Evolutionary conservation across 2,888 invertebrate genomes (phyloP).

Genomic region (Capitulum mitella): DNA sequence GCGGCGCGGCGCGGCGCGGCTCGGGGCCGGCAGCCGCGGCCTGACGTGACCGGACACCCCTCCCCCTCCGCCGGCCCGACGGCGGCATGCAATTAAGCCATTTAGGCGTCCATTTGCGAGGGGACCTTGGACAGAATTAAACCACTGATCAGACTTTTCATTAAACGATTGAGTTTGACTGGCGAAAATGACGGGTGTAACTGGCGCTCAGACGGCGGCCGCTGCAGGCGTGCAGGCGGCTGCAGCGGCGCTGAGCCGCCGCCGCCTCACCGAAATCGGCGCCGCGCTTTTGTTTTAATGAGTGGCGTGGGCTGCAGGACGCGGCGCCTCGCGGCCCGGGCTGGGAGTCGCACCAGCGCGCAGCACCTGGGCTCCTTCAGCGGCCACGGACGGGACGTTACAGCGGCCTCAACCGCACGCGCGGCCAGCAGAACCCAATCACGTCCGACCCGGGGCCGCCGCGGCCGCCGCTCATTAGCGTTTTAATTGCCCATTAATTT

Average conservation of each 20-base stretch:
- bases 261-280: neutral
- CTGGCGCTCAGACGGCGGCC: neutral
- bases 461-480: neutral
- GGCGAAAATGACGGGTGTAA: neutral
- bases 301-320: too few relatives aligned
- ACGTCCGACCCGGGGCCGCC: too few relatives aligned
- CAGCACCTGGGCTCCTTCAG: too few relatives aligned
- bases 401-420: too few relatives aligned
- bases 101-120: neutral
- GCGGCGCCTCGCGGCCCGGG: too few relatives aligned
- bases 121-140: conserved; percentile 4
- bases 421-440: too few relatives aligned
- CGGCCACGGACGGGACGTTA: too few relatives aligned
- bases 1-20: neutral
- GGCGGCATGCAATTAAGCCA: conserved; percentile 18
- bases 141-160: conserved; percentile 20
- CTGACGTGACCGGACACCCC: neutral
- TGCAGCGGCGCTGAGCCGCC: neutral
- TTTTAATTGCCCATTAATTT: neutral
- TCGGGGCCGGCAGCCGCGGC: neutral
- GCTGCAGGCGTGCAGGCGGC: neutral
- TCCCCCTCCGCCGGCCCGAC: neutral
- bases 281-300: neutral
- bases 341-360: too few relatives aligned
- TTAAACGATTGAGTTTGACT: conserved; percentile 14